Percentiles rank a stretch among this genome's conserved stretches.
These are phyloP conservation scores for Paedocypris sp. DNA, from an alignment of 2,113 vertebrate genomes.

Conservation along the genomic window DNA sequence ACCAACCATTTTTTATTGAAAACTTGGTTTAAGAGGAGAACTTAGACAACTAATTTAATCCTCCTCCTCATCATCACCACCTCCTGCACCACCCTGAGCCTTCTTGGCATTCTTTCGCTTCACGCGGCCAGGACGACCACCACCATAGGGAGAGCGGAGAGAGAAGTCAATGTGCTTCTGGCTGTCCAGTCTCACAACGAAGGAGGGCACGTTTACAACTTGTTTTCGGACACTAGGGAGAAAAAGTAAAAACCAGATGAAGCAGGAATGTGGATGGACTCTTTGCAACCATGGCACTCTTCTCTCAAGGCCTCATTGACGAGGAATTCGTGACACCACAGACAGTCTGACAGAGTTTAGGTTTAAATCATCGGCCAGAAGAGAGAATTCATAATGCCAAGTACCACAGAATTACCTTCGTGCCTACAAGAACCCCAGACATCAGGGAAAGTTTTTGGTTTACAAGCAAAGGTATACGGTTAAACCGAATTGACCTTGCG, in stretches of 20 bases:
- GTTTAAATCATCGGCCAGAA: conserved; percentile 38
- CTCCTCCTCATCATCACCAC: conserved; percentile 80
- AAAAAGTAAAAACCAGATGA: neutral
- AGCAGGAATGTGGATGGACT: neutral
- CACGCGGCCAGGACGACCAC: conserved; percentile 79
- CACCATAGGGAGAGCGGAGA: conserved; percentile 79
- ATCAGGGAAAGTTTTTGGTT: conserved; percentile 52
- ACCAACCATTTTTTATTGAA: conserved; percentile 50
- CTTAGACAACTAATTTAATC: conserved; percentile 75
- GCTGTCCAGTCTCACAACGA: conserved; percentile 85
- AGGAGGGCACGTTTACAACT: conserved; percentile 90
- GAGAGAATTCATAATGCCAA: neutral
- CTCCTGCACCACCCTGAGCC: conserved; percentile 76
- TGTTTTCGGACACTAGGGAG: conserved; percentile 78
- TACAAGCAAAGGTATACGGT: conserved; percentile 77
- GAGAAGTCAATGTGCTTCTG: conserved; percentile 95
- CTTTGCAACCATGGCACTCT: neutral
- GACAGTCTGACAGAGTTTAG: conserved; percentile 28
- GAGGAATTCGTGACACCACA: conserved; percentile 53
- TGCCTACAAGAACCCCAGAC: conserved; percentile 16
- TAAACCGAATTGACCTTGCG: conserved; percentile 82
- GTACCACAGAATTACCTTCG: conserved; percentile 10
- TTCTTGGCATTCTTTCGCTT: conserved; percentile 95
- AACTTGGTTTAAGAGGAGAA: neutral
- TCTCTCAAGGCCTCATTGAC: conserved; percentile 46